These are phyloP conservation scores for Nomada hirtipes DNA, from an alignment of 2,888 invertebrate genomes.

Conservation along the genomic window DNA sequence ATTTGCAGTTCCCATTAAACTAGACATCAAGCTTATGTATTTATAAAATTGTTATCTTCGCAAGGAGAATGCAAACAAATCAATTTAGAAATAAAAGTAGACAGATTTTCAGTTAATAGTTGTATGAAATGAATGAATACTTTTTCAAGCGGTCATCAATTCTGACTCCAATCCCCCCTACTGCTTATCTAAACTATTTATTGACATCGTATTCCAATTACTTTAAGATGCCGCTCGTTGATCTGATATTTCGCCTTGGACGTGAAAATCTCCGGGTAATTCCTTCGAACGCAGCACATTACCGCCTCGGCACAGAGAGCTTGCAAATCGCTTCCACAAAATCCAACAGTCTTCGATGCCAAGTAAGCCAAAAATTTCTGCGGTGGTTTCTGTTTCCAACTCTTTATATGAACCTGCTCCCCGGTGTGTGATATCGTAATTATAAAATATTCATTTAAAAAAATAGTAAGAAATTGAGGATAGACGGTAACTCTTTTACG, in stretches of 20 bases:
- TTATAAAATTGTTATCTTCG: too few species aligned
- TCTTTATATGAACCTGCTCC: constrained; percentile 83
- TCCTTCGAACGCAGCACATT: constrained; percentile 86
- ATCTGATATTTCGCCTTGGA: constrained; percentile 85
- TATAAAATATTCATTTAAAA: background rate
- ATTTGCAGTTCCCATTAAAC: too few species aligned
- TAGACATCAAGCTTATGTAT: too few species aligned
- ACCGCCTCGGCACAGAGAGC: constrained; percentile 88
- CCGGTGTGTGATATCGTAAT: background rate
- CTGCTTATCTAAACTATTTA: background rate
- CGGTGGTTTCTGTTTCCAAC: constrained; percentile 85
- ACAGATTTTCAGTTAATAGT: background rate
- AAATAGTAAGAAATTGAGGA: background rate
- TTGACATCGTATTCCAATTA: constrained; percentile 48
- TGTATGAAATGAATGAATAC: background rate
- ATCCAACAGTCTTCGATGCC: constrained; percentile 86
- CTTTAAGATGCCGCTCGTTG: constrained; percentile 88
- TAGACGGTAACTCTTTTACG: too few species aligned
- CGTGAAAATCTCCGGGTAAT: constrained; percentile 87
- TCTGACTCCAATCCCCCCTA: too few species aligned
- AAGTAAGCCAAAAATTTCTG: constrained; percentile 86
- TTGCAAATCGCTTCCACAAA: constrained; percentile 88
- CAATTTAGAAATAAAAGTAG: too few species aligned
- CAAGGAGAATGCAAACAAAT: too few species aligned
- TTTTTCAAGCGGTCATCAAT: background rate